phyloP scores from a whole-genome alignment of 2,797 vertebrate species.

The Lateolabrax maculatus region DNA sequence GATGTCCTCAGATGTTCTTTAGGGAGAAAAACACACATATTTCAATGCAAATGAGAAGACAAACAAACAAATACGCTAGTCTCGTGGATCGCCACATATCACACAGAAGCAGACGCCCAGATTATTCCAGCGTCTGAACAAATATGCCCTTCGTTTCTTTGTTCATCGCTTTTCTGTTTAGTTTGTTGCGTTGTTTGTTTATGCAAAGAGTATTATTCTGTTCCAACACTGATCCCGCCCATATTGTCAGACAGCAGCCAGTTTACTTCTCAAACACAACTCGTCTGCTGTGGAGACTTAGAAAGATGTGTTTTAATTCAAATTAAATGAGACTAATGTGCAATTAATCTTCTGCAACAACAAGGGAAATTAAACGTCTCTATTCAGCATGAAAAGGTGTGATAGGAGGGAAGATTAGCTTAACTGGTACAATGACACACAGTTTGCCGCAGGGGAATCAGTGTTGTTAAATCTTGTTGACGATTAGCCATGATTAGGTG shows the following conservation, averaged over 20 bases:
- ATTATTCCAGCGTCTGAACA: slow-evolving; percentile 69
- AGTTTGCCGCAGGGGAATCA: slow-evolving; percentile 30
- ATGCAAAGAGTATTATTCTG: slow-evolving; percentile 43
- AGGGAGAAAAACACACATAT: slow-evolving; percentile 65
- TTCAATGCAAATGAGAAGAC: slow-evolving; percentile 75
- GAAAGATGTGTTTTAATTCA: slow-evolving; percentile 55
- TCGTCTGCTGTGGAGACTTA: slow-evolving; percentile 3
- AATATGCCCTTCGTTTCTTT: slow-evolving; percentile 63
- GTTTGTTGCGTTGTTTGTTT: slow-evolving; percentile 65
- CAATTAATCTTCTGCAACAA: slow-evolving; percentile 63
- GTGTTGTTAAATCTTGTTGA: slow-evolving; percentile 37
- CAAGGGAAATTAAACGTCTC: slow-evolving; percentile 58
- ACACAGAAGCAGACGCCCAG: slow-evolving; percentile 63
- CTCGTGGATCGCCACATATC: slow-evolving; percentile 69
- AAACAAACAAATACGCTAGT: slow-evolving; percentile 76
- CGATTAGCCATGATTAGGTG: slow-evolving; percentile 58
- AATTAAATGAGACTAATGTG: slow-evolving; percentile 62
- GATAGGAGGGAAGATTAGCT: slow-evolving; percentile 55
- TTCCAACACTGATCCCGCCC: slow-evolving; percentile 42
- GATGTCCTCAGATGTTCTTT: slow-evolving; percentile 75
- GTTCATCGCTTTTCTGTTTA: slow-evolving; percentile 64
- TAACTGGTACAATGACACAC: slow-evolving; percentile 56
- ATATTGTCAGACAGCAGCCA: slow-evolving; percentile 33
- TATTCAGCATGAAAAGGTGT: slow-evolving; percentile 59
- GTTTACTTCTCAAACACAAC: slow-evolving; percentile 35